Evolutionary conservation across 2,797 vertebrate genomes (phyloP), one percentile per base, ranked within the genome.

Genomic region (Florisuga fusca): DNA sequence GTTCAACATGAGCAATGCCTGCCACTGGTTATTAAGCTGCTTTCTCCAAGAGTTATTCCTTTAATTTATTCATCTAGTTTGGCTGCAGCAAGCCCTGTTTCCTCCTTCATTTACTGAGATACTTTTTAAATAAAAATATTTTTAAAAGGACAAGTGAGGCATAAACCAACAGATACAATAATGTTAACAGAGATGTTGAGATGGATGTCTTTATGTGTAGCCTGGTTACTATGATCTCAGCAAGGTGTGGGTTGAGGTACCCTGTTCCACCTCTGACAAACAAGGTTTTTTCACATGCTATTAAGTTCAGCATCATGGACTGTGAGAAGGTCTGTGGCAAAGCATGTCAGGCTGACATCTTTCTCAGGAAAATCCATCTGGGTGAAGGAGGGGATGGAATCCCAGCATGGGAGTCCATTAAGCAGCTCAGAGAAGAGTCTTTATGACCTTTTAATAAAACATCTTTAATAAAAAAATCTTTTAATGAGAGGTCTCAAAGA

Each of bases 1-100:
- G 69, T 79, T 82, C 93, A 95, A 92, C 92, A 81, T 84, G 77
- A 94, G 63, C 69, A 74, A 41, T 80, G 67, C 81, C 92, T 84
- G 67, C 84, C 29, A 48, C 31, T 84, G 73, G 79, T 74, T 92
- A 72, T 94, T 94, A 85, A 95, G 84, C 66, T 43, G 48, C 63
- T 81, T 93, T 92, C 87, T 51, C 2, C 69, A 91, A 74, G 64
- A 89, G 48, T 77, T 85, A 54, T 10, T 38, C 53, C 83, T 91
- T 84, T 87, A 93, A 88, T 90, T 93, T 81, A 81, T 88, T 81
- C 12, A 74, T 87, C 34, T 85, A 9, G 45, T 88, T 88, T 73
- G 82, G 68, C 82, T 75, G 38, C 58, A 89, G 64, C 55, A 72
- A 89, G 19, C n/a, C 59, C 34, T 0, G 0, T 21, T 79, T 63